phyloP scores from a whole-genome alignment of 2,113 vertebrate genomes.

The Podarcis raffonei region DNA sequence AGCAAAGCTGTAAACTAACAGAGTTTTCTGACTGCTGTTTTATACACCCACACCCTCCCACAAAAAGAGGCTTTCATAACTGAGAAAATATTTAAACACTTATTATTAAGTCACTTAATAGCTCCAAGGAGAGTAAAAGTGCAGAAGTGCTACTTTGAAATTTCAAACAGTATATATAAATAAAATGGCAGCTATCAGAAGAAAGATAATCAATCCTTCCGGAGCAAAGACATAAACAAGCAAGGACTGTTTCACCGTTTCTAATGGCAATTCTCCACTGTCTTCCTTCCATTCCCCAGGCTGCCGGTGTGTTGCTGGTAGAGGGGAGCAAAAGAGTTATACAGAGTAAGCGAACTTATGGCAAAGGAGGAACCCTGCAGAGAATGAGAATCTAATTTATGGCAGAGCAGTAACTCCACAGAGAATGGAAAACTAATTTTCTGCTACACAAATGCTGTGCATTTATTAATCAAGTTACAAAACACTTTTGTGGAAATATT shows the following conservation, averaged over 20 bases:
- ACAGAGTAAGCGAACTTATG: background rate
- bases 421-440: conserved; percentile 47
- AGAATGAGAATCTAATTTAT: conserved; percentile 4
- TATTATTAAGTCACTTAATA: conserved; percentile 61
- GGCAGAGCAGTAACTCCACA: background rate
- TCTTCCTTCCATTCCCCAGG: conserved; percentile 38
- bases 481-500: conserved; percentile 51
- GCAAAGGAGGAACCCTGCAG: conserved; percentile 24
- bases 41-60: conserved; percentile 19
- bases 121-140: conserved; percentile 55
- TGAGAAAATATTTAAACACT: conserved; percentile 56
- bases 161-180: conserved; percentile 43
- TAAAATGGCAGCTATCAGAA: conserved; percentile 57
- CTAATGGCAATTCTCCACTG: conserved; percentile 65
- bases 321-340: conserved; percentile 14
- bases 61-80: conserved; percentile 35
- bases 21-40: conserved; percentile 44
- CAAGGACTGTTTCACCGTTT: conserved; percentile 49
- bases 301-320: conserved; percentile 32
- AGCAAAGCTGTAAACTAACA: conserved; percentile 52
- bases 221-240: conserved; percentile 49
- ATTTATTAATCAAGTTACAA: conserved; percentile 46
- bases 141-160: conserved; percentile 53
- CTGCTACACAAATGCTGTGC: conserved; percentile 46
- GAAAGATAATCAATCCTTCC: conserved; percentile 58